Percentiles rank a stretch among this genome's conserved stretches.
Conservation (phyloP, 2,113 vertebrate genomes). For the Corvus moneduloides region DNA sequence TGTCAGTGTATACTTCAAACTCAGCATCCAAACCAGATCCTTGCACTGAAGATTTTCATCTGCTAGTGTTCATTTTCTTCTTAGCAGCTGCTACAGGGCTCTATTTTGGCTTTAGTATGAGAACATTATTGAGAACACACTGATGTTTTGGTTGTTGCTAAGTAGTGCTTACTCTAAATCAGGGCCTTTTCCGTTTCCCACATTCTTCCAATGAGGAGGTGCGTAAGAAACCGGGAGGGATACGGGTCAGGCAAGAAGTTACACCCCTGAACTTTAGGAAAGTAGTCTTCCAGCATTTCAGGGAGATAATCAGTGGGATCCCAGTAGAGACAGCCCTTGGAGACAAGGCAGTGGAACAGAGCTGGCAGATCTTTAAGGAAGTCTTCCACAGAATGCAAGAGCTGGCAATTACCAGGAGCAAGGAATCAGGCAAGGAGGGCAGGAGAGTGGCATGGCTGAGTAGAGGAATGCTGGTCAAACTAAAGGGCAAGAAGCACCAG, state of each 20-base stretch:
- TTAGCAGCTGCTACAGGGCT: not conserved
- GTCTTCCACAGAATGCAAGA: not conserved
- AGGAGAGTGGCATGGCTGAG: not conserved
- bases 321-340: rapidly evolving
- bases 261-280: not conserved
- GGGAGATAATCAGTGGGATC: not conserved
- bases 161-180: not conserved
- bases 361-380: not conserved
- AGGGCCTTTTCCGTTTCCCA: not conserved
- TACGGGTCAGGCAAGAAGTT: not conserved
- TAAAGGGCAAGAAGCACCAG: not conserved
- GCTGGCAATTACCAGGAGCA: not conserved
- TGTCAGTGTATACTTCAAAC: not conserved
- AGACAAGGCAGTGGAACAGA: not conserved
- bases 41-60: not conserved
- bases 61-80: not conserved
- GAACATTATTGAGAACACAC: not conserved
- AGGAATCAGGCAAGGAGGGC: not conserved
- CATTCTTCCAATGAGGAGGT: not conserved
- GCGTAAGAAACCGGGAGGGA: not conserved
- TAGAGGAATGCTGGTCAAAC: not conserved
- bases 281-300: not conserved
- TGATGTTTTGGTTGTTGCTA: not conserved
- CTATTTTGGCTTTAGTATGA: not conserved
- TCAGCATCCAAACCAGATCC: not conserved